These are phyloP conservation scores for Gallirallus australis DNA, from an alignment of 2,797 vertebrate genomes.

Conservation along the genomic window DNA sequence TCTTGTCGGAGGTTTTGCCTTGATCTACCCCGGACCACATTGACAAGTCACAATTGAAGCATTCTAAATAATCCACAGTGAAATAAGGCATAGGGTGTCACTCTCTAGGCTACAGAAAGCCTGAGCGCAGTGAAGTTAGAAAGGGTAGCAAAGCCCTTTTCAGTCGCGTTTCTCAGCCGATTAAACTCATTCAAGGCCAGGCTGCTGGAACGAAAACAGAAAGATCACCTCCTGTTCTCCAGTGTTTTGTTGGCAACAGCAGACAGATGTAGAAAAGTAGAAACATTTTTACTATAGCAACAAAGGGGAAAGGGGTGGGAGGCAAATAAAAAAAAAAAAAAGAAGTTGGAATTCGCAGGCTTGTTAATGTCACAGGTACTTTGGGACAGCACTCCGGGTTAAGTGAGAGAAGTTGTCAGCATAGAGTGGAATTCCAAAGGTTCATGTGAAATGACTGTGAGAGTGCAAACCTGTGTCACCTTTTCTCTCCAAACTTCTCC, in stretches of 20 bases:
- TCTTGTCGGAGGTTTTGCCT: slow-evolving; percentile 72
- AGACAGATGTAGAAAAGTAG: slow-evolving; percentile 72
- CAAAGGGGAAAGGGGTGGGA: slow-evolving; percentile 58
- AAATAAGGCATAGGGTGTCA: slow-evolving; percentile 72
- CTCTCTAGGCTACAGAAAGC: slow-evolving; percentile 62
- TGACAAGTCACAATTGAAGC: slow-evolving; percentile 69
- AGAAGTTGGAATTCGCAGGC: neutral
- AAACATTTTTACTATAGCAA: slow-evolving; percentile 71
- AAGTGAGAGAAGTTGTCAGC: neutral
- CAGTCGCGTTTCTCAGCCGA: slow-evolving; percentile 88
- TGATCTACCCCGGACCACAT: slow-evolving; percentile 68
- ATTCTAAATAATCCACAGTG: slow-evolving; percentile 71
- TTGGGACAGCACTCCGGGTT: neutral
- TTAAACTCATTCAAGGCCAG: slow-evolving; percentile 92
- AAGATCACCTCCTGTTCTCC: slow-evolving; percentile 85
- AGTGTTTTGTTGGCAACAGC: slow-evolving; percentile 70
- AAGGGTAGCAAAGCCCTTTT: slow-evolving; percentile 75
- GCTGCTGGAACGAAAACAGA: slow-evolving; percentile 91
- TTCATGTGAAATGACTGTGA: neutral
- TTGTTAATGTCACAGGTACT: neutral
- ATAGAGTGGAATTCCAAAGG: neutral
- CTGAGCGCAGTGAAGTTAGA: slow-evolving; percentile 76
- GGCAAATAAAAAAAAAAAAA: neutral
- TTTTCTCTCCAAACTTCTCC: neutral
- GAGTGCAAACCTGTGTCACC: neutral